Percentiles rank a stretch among this genome's conserved stretches.
These are phyloP conservation scores for Pegoplata infirma DNA, from an alignment of 2,888 invertebrate species.

Conservation along the genomic window DNA sequence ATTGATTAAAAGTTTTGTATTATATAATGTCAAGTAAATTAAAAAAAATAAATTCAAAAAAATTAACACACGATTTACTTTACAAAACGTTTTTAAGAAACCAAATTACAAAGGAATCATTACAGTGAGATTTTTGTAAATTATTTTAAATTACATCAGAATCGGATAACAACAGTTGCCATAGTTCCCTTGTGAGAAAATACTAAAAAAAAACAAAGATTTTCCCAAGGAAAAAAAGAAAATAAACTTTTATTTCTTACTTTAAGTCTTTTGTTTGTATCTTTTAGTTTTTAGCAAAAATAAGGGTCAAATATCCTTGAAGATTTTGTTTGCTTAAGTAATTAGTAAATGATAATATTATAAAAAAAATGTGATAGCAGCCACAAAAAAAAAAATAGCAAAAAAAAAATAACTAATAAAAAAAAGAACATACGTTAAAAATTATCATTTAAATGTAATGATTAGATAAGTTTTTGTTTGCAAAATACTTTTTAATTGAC, in stretches of 20 bases:
- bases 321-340: constrained; percentile 45
- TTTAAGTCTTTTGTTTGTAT: constrained; percentile 17
- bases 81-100: too few relatives aligned
- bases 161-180: too few relatives aligned
- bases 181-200: not conserved
- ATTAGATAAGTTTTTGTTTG: constrained; percentile 6
- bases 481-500: constrained; percentile 40
- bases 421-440: not conserved
- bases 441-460: constrained; percentile 21
- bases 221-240: constrained; percentile 4
- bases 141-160: too few relatives aligned
- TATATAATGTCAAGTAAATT: too few relatives aligned
- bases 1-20: too few relatives aligned
- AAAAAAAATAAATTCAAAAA: too few relatives aligned
- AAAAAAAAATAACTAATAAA: not conserved
- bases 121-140: too few relatives aligned
- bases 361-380: not conserved
- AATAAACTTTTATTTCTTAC: constrained; percentile 17
- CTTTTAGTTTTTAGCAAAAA: constrained; percentile 17
- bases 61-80: too few relatives aligned
- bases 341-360: constrained; percentile 39
- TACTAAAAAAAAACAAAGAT: not conserved
- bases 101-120: too few relatives aligned
- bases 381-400: not conserved
- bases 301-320: constrained; percentile 49